phyloP scores from a whole-genome alignment of 2,888 invertebrate species.

The Xylota segnis region DNA sequence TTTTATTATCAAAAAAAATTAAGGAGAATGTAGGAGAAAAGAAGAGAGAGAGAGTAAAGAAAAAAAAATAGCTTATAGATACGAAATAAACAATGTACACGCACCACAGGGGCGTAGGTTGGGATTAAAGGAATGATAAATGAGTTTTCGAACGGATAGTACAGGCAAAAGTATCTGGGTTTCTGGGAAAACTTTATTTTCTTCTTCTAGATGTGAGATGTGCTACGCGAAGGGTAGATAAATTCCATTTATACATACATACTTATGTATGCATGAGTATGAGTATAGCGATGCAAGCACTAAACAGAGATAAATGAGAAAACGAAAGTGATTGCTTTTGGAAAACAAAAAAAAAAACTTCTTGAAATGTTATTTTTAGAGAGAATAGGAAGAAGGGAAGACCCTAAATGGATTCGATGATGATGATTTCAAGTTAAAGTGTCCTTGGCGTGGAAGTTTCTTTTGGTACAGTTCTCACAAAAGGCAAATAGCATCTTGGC shows the following conservation, averaged over 20 bases:
- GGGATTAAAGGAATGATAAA: slow-evolving; percentile 72
- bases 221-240: slow-evolving; percentile 13
- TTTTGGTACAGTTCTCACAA: slow-evolving; percentile 65
- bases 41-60: slow-evolving; percentile 36
- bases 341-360: slow-evolving; percentile 67
- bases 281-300: slow-evolving; percentile 32
- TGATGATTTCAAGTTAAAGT: slow-evolving; percentile 21
- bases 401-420: slow-evolving; percentile 6
- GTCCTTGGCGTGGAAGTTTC: slow-evolving; percentile 45
- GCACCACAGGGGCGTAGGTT: slow-evolving; percentile 68
- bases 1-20: slow-evolving; percentile 57
- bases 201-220: slow-evolving; percentile 20
- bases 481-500: slow-evolving; percentile 18
- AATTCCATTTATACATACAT: no score
- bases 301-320: slow-evolving; percentile 44
- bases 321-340: slow-evolving; percentile 71
- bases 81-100: slow-evolving; percentile 58
- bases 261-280: slow-evolving; percentile 2
- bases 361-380: slow-evolving; percentile 64
- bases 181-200: slow-evolving; percentile 76
- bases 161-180: slow-evolving; percentile 71
- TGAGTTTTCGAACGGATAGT: slow-evolving; percentile 60
- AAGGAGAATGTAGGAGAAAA: slow-evolving; percentile 14
- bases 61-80: slow-evolving; percentile 63
- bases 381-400: slow-evolving; percentile 18